phyloP scores from a whole-genome alignment of 2,797 vertebrate species.

The Sebastes trivittatus region DNA sequence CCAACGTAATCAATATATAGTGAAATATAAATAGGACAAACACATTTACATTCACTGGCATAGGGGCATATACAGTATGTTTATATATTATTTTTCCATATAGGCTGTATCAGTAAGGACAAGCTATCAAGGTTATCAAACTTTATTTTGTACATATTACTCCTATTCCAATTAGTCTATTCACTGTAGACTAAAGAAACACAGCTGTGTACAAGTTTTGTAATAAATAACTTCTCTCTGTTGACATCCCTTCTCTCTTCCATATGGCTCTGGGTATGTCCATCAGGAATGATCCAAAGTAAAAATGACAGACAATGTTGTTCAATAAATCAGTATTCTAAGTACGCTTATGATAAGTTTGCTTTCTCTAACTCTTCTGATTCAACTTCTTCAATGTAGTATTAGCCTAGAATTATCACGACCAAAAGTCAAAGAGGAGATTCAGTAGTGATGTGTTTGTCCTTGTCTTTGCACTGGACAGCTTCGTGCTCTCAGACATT shows the following conservation, averaged over 20 bases:
- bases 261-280: neutral
- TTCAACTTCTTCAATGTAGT: neutral
- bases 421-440: neutral
- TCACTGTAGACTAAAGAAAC: neutral
- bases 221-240: neutral
- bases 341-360: neutral
- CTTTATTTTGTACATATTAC: neutral
- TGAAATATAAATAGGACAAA: too few relatives aligned
- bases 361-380: neutral
- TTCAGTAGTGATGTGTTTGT: neutral
- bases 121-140: too few relatives aligned
- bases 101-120: too few relatives aligned
- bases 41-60: too few relatives aligned
- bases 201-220: neutral
- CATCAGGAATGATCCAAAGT: neutral
- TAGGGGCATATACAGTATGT: too few relatives aligned
- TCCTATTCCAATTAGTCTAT: neutral
- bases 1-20: fast-evolving
- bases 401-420: neutral
- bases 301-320: neutral
- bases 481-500: too few relatives aligned
- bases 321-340: neutral
- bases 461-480: neutral
- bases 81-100: too few relatives aligned
- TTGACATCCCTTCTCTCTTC: neutral